These are phyloP conservation scores for Leucophenga montana DNA, from an alignment of 2,888 invertebrate species.

Conservation along the genomic window DNA sequence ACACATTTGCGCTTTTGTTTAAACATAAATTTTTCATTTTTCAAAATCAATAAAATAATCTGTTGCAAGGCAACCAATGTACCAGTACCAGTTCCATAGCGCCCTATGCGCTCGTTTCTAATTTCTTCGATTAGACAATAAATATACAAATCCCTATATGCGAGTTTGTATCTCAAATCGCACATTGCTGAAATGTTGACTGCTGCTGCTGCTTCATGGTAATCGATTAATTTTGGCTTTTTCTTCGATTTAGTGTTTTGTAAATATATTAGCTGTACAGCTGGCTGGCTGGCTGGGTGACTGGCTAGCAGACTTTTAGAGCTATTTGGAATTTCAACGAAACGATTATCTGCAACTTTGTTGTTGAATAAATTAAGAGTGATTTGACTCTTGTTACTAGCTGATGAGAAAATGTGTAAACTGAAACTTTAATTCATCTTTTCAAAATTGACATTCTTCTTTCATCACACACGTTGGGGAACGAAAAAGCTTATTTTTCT, in stretches of 20 bases:
- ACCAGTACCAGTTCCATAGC: background rate
- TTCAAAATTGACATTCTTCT: no score
- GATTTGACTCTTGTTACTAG: no score
- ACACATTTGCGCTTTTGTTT: slow-evolving; percentile 55
- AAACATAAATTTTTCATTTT: slow-evolving; percentile 66
- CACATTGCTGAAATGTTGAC: slow-evolving; percentile 9
- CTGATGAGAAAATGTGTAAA: no score
- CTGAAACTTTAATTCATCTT: no score
- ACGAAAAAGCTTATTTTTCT: no score
- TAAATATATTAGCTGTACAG: slow-evolving; percentile 5
- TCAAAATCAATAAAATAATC: slow-evolving; percentile 59
- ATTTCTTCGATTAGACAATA: slow-evolving; percentile 17
- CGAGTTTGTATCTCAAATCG: slow-evolving; percentile 1
- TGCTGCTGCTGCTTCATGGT: background rate
- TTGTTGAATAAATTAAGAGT: no score
- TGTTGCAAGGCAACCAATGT: background rate
- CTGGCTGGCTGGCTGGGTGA: no score
- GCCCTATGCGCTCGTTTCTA: slow-evolving; percentile 6
- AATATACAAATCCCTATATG: slow-evolving; percentile 15
- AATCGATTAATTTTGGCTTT: slow-evolving; percentile 18
- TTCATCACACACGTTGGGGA: no score
- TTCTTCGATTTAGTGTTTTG: slow-evolving; percentile 18
- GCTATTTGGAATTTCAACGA: slow-evolving; percentile 8
- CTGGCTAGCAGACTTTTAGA: no score
- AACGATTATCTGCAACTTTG: background rate